Evolutionary conservation across 1,140 invertebrate genomes (phyloP).

Genomic region (Magallana ariakensis): DNA sequence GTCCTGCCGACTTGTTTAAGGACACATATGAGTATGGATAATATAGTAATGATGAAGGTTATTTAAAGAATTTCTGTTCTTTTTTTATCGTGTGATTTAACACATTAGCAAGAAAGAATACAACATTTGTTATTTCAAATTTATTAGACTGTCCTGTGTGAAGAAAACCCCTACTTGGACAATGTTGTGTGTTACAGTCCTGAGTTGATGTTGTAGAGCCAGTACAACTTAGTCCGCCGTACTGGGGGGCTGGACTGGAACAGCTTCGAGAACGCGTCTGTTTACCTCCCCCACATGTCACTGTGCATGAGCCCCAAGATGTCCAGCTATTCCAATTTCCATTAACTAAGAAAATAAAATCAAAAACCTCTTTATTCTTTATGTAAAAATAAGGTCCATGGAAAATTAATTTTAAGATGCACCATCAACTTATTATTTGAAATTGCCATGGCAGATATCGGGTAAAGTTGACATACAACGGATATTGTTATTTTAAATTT

Average conservation of each 20-base stretch:
- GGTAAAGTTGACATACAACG: too few species aligned
- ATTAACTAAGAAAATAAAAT: constrained; percentile 25
- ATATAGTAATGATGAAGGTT: too few species aligned
- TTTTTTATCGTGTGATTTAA: too few species aligned
- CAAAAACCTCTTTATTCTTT: not conserved
- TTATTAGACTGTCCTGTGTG: too few species aligned
- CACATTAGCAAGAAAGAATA: too few species aligned
- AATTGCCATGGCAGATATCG: too few species aligned
- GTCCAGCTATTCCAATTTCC: not conserved
- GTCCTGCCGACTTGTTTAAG: too few species aligned
- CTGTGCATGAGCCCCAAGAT: not conserved
- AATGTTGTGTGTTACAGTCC: constrained; percentile 7
- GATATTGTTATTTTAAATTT: too few species aligned
- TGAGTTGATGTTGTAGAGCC: not conserved
- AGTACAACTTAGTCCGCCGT: not conserved
- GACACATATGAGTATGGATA: too few species aligned
- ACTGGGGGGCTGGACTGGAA: constrained; percentile 42
- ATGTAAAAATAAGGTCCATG: not conserved
- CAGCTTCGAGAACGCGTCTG: constrained; percentile 39
- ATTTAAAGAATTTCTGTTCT: too few species aligned
- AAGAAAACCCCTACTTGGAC: constrained; percentile 10
- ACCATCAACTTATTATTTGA: too few species aligned
- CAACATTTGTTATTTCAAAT: too few species aligned
- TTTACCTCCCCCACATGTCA: constrained; percentile 44
- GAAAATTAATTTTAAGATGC: not conserved